These are phyloP conservation scores for Erannis defoliaria DNA, from an alignment of 2,888 invertebrate genomes.

Conservation along the genomic window DNA sequence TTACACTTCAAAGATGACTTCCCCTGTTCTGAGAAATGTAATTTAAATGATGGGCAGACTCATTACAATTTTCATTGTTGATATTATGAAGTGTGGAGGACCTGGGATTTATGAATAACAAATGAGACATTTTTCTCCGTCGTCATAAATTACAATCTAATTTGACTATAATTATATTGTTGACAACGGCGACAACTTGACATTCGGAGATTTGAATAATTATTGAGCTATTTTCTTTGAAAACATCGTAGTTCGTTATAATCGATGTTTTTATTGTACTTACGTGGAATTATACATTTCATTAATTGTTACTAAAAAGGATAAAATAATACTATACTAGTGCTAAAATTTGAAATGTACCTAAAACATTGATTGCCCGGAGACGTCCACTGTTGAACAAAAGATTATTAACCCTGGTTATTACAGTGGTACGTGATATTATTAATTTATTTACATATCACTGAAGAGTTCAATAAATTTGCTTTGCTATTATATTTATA, in stretches of 20 bases:
- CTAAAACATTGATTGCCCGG: too few species aligned
- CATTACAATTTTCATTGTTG: conserved; percentile 32
- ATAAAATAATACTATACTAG: too few species aligned
- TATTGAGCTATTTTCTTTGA: not conserved
- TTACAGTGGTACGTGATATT: too few species aligned
- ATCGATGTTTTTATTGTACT: not conserved
- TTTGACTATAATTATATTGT: conserved; percentile 19
- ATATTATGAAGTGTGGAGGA: conserved; percentile 29
- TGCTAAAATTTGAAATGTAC: too few species aligned
- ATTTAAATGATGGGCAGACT: conserved; percentile 30
- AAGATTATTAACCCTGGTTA: too few species aligned
- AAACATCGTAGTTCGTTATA: not conserved
- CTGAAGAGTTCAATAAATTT: too few species aligned
- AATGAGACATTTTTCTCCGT: conserved; percentile 20
- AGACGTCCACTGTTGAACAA: too few species aligned
- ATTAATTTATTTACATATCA: too few species aligned
- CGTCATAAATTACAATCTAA: conserved; percentile 19
- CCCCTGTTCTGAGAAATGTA: conserved; percentile 33
- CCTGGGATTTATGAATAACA: conserved; percentile 26
- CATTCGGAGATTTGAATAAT: conserved; percentile 2
- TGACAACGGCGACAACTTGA: conserved; percentile 5
- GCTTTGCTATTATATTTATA: too few species aligned
- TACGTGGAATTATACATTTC: too few species aligned
- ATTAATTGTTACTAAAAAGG: too few species aligned
- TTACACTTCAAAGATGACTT: conserved; percentile 34